Conservation (phyloP, 2,113 vertebrate genomes). For the Tichodroma muraria region DNA sequence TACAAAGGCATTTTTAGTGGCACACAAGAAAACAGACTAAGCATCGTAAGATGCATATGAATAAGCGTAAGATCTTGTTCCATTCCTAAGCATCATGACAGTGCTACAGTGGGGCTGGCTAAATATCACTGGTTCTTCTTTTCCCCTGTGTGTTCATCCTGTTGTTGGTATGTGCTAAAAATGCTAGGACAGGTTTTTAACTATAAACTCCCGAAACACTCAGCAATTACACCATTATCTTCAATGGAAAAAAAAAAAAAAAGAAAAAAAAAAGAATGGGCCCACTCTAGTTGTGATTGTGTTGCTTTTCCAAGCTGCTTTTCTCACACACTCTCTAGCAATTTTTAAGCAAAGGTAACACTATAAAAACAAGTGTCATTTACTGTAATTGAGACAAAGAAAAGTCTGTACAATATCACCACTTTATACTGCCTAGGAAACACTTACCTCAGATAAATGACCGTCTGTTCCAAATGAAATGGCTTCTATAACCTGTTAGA, state of each 20-base stretch:
- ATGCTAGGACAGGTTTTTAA: not conserved
- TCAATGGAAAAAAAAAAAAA: not conserved
- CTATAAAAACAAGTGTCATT: not conserved
- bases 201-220: not conserved
- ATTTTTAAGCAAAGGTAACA: not conserved
- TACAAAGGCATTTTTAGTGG: not conserved
- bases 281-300: not conserved
- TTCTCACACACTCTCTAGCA: not conserved
- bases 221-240: not conserved
- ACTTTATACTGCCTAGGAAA: constrained; percentile 15
- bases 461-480: constrained; percentile 10
- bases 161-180: not conserved
- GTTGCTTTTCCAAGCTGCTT: not conserved
- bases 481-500: constrained; percentile 30
- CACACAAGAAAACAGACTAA: not conserved
- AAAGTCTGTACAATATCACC: not conserved
- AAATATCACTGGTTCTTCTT: not conserved
- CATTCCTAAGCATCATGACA: not conserved
- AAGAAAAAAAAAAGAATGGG: not conserved
- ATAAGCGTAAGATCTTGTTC: no score
- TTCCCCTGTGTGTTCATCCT: not conserved
- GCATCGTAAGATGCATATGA: no score
- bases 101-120: not conserved
- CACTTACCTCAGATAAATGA: constrained; percentile 47
- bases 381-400: constrained; percentile 4